Base-by-base conservation (phyloP, 2,888 invertebrate species). In the Chrysolina oricalcia region DNA sequence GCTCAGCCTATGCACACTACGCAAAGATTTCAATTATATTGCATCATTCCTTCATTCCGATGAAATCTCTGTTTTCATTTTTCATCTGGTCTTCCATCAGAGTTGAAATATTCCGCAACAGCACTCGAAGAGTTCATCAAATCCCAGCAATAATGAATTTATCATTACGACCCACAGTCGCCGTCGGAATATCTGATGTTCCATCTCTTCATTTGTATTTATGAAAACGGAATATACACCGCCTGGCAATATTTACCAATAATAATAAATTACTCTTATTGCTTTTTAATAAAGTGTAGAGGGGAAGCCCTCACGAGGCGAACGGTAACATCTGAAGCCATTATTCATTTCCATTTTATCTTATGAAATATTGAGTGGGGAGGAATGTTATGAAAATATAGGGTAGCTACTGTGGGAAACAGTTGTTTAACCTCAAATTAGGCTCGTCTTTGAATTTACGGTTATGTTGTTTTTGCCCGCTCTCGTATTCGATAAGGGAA, bases 311-410 rank as follows among this genome's bases (percentile, higher is more conserved):
- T 70, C 72, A 64, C 75, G 73, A 63, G 77, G 77, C 75, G 77
- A 72, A 66, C 64, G 70, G 70, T 69, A 78, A 79, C 81, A 78
- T 81, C 78, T 74, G 77, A 74, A 70, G 77, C 75, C 80, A 81
- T 83, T 80, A 81, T 79, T 83, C 82, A 82, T 81, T 82, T 82
- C 77, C 79, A 78, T 83, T 82, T 80, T 59, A 78, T 78, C 81
- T 83, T 81, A 83, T 83, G 82, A 82, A 83, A 82, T 83, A 83
- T 83, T 82, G 82, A 83, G 78, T 78, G 79, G 82, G 78, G 75
- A 69, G 72, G 81, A 79, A 80, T 79, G 70, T 81, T 80, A 83
- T 82, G 81, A 79, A 82, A 83, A 83, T 82, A 81, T 82, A 81
- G 79, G 78, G 72, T 73, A 76, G 78, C 78, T 77, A 75, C 75